These are phyloP conservation scores for Clarias macrocephalus DNA, from an alignment of 2,113 vertebrate genomes.

Conservation along the genomic window DNA sequence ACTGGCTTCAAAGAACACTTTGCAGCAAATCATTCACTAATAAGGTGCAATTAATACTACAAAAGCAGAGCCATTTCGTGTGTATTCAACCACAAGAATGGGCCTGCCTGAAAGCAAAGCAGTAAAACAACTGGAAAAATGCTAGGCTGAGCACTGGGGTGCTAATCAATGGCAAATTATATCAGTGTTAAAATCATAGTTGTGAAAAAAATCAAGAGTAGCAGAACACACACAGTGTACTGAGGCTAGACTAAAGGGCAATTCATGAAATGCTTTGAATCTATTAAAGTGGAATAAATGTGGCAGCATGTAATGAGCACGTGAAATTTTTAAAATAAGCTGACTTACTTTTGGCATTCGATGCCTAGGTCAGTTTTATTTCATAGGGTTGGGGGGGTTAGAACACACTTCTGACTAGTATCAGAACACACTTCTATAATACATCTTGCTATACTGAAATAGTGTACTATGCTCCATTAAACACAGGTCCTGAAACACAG, in stretches of 20 bases:
- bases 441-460: neutral
- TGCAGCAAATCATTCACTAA: slow-evolving; percentile 40
- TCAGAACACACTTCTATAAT: neutral
- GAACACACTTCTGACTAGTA: too few relatives aligned
- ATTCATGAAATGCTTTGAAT: neutral
- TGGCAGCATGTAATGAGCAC: neutral
- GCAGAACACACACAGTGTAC: neutral
- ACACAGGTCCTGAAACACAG: neutral
- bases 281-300: neutral
- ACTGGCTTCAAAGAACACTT: slow-evolving; percentile 33
- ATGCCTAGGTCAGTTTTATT: neutral
- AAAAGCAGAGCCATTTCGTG: slow-evolving; percentile 34
- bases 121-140: slow-evolving; percentile 11
- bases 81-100: slow-evolving; percentile 30
- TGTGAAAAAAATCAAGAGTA: neutral
- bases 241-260: neutral
- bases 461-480: neutral
- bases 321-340: neutral
- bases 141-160: neutral
- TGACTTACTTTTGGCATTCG: neutral
- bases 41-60: slow-evolving; percentile 44
- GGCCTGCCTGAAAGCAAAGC: slow-evolving; percentile 3
- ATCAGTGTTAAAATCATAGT: neutral
- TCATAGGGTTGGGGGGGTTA: too few relatives aligned
- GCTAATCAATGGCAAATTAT: slow-evolving; percentile 27